These are phyloP conservation scores for Osmerus eperlanus DNA, from an alignment of 2,113 vertebrate genomes.

Conservation along the genomic window DNA sequence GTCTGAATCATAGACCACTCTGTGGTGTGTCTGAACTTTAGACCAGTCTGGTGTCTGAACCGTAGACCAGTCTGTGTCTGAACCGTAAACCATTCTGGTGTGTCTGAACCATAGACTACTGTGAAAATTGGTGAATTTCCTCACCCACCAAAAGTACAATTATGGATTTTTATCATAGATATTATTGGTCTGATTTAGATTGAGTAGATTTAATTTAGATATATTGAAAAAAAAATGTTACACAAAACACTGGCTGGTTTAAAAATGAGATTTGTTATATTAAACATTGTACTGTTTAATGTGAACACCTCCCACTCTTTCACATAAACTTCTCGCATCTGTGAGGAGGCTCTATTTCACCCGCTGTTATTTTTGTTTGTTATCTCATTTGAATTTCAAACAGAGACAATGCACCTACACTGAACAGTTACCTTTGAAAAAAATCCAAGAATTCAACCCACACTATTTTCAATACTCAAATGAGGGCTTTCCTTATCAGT, in stretches of 20 bases:
- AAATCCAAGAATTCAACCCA: slow-evolving; percentile 36
- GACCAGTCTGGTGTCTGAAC: not conserved
- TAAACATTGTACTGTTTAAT: slow-evolving; percentile 54
- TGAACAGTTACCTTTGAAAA: slow-evolving; percentile 51
- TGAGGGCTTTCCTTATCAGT: not conserved
- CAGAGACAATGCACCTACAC: slow-evolving; percentile 47
- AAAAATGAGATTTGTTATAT: slow-evolving; percentile 18
- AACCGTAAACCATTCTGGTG: too few species aligned
- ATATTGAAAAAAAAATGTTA: too few species aligned
- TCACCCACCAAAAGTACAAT: too few species aligned
- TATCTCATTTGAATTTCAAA: slow-evolving; percentile 62
- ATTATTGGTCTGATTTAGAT: too few species aligned
- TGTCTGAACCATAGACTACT: too few species aligned
- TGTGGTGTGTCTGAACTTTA: not conserved
- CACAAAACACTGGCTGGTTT: not conserved
- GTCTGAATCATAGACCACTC: not conserved
- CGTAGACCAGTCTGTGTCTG: too few species aligned
- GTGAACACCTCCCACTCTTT: slow-evolving; percentile 75
- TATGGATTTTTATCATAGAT: too few species aligned
- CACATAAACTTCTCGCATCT: slow-evolving; percentile 52
- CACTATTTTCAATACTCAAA: slow-evolving; percentile 38
- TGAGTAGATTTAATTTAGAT: too few species aligned
- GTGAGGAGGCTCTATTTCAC: slow-evolving; percentile 26
- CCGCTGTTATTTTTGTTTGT: slow-evolving; percentile 45
- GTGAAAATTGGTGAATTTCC: too few species aligned